Base-by-base conservation (phyloP, 2,113 vertebrate species). In the Eublepharis macularius region DNA sequence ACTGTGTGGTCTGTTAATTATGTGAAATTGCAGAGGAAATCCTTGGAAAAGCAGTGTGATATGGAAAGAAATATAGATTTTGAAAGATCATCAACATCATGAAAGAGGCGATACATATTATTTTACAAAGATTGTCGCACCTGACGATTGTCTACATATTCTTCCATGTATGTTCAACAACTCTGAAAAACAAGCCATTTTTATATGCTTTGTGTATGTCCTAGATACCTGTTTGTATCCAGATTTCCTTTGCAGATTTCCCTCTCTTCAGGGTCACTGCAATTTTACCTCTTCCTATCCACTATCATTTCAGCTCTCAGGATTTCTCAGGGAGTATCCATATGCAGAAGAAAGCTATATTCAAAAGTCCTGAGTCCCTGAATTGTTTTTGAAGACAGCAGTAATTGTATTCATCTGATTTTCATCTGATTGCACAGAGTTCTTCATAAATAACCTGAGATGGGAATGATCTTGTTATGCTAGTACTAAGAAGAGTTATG, bases 271-370 rank as follows among this genome's bases (percentile, higher is more conserved):
- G 65, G 36, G 21, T 47, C n/a, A 65, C 36, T 36, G 34, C 4
- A 86, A 32, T 47, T 24, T 77, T 80, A 75, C 39, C 54, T 86
- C 77, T 21, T 74, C 29, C 70, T 60, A 49, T 34, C 78, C 54
- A 32, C n/a, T 47, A 34, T 80, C 69, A 80, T 86, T 80, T 80
- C 84, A 86, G 24, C 26, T 80, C 66, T 73, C 65, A 57, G 6
- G 41, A 70, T 73, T 85, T 85, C 54, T 86, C 69, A 85, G 84
- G 68, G n/a, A 74, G 13, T 63, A 24, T 80, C 47, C 32, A 60
- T 72, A 36, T 14, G 43, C 36, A 47, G 45, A 57, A 16, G 17
- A 60, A 72, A 45, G 6, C 51, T 34, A 63, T 72, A 45, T 86
- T 69, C 4, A 60, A 57, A 79, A 76, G 49, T 32, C 26, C 12